Evolutionary conservation across 2,797 vertebrate species (phyloP).

Genomic region (Aulostomus chinensis): DNA sequence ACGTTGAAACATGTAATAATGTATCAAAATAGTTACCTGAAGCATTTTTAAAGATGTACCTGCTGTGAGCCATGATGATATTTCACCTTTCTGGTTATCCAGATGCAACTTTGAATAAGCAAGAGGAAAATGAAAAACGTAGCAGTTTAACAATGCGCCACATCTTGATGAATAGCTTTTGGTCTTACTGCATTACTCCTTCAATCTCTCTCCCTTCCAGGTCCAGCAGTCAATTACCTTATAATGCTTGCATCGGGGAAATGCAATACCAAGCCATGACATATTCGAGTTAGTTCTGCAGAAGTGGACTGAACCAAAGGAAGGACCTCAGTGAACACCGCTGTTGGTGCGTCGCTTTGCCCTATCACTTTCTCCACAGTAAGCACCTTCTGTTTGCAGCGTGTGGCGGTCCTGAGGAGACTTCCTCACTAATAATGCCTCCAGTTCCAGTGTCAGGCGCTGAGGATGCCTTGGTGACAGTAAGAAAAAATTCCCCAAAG

Average conservation of each 20-base stretch:
- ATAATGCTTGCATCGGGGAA: conserved; percentile 71
- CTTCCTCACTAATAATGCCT: not conserved
- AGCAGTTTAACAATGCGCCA: not conserved
- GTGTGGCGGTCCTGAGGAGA: conserved; percentile 9
- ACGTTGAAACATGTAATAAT: not conserved
- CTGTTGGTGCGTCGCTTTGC: conserved; percentile 17
- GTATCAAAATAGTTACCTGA: conserved; percentile 50
- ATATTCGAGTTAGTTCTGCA: conserved; percentile 60
- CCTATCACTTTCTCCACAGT: conserved; percentile 60
- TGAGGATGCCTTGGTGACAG: not conserved
- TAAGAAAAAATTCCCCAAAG: not conserved
- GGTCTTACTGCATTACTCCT: conserved; percentile 5
- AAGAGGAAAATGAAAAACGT: conserved; percentile 13
- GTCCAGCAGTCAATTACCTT: conserved; percentile 42
- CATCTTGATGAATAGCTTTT: conserved; percentile 12
- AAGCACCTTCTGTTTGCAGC: conserved; percentile 54
- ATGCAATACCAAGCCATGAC: conserved; percentile 56
- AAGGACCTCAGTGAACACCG: conserved; percentile 25
- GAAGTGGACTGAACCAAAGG: conserved; percentile 28
- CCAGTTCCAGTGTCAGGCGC: no score
- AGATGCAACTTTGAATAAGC: conserved; percentile 4
- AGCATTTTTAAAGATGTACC: conserved; percentile 41
- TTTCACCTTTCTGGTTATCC: conserved; percentile 29
- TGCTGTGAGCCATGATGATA: conserved; percentile 51
- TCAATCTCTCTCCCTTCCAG: conserved; percentile 14